Evolutionary conservation across 2,113 vertebrate species (phyloP).

Genomic region (Gadus macrocephalus): DNA sequence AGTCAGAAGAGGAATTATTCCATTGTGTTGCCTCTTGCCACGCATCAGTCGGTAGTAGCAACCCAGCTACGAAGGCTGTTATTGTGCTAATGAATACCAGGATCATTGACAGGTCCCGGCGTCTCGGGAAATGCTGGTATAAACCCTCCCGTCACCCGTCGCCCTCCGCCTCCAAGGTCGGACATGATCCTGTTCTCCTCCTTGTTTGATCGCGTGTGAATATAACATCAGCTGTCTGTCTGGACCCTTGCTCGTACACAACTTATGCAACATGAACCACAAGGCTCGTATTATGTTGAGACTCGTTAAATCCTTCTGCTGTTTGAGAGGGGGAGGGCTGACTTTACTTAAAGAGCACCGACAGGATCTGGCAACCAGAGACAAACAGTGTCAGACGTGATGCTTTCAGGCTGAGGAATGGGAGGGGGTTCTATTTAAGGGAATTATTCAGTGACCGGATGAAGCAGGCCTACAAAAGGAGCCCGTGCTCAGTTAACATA

Average conservation of each 20-base stretch:
- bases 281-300: too few relatives aligned
- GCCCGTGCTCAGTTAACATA: too few relatives aligned
- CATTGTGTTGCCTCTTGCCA: too few relatives aligned
- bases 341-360: not conserved
- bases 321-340: slow-evolving; percentile 4
- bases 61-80: too few relatives aligned
- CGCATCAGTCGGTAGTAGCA: too few relatives aligned
- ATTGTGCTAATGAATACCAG: too few relatives aligned
- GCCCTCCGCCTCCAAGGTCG: slow-evolving; percentile 30
- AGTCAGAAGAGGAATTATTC: too few relatives aligned
- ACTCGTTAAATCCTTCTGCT: not conserved
- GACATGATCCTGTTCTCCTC: slow-evolving; percentile 27
- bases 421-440: not conserved
- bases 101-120: not conserved
- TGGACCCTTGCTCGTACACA: slow-evolving; percentile 9
- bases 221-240: slow-evolving; percentile 42
- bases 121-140: not conserved
- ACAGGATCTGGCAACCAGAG: not conserved
- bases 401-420: too few relatives aligned
- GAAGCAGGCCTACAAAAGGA: too few relatives aligned
- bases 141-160: not conserved
- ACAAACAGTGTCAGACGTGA: not conserved
- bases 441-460: not conserved
- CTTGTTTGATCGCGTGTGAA: slow-evolving; percentile 33
- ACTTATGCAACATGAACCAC: slow-evolving; percentile 29